Percentiles rank a stretch among this genome's conserved stretches.
Evolutionary conservation across 92 coral and sea anemone genomes (phyloP).

Genomic region (Siderastrea siderea): DNA sequence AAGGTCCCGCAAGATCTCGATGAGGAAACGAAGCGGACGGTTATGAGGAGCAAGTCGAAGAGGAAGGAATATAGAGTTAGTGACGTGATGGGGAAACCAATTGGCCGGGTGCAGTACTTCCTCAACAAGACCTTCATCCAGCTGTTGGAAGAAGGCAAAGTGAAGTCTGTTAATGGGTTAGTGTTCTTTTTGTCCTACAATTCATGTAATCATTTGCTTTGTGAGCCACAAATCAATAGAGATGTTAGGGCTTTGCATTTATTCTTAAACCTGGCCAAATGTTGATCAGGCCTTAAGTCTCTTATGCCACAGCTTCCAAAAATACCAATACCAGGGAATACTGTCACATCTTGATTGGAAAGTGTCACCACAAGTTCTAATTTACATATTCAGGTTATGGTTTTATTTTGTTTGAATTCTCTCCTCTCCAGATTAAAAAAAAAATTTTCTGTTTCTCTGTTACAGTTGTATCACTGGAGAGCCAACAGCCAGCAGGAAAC

Average conservation of each 20-base stretch:
- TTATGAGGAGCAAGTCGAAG: neutral
- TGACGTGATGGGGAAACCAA: neutral
- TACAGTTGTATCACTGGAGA: neutral
- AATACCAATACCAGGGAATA: too few species aligned
- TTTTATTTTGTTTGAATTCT: too few species aligned
- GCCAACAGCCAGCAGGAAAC: neutral
- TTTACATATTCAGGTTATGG: too few species aligned
- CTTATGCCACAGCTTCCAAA: too few species aligned
- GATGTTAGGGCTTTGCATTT: too few species aligned
- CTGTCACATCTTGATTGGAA: too few species aligned
- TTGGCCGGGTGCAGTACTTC: constrained; percentile 2
- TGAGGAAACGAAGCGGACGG: neutral
- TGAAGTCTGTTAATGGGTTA: neutral
- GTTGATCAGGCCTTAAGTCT: too few species aligned
- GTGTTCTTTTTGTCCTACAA: neutral
- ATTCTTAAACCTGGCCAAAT: too few species aligned
- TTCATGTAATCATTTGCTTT: too few species aligned
- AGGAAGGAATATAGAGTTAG: neutral
- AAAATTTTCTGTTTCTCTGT: neutral
- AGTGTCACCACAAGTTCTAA: too few species aligned
- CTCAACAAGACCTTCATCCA: constrained; percentile 1
- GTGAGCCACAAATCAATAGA: too few species aligned
- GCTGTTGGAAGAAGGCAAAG: neutral
- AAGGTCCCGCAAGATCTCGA: neutral
- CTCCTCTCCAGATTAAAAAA: too few species aligned